Evolutionary conservation across 2,113 vertebrate species (phyloP).

Genomic region (Pardalotus punctatus): DNA sequence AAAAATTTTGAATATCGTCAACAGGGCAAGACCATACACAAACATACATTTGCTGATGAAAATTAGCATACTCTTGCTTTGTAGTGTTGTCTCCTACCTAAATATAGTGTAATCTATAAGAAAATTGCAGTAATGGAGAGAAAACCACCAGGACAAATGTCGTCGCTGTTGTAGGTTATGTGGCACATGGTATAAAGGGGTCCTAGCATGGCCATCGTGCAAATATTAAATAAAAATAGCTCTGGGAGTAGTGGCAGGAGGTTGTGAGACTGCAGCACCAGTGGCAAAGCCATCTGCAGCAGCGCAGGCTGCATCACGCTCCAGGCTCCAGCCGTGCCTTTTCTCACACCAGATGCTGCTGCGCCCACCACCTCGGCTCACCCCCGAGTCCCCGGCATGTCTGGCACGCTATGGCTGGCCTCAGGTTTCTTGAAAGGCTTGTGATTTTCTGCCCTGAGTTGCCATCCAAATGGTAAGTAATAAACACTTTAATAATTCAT

Average conservation of each 20-base stretch:
- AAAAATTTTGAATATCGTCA: not conserved
- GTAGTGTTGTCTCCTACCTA: not conserved
- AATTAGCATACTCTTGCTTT: not conserved
- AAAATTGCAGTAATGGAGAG: not conserved
- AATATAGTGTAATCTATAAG: not conserved
- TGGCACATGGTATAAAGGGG: not conserved
- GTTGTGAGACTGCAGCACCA: not conserved
- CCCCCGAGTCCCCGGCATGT: not conserved
- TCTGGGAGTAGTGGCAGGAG: not conserved
- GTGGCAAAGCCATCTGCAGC: conserved; percentile 12
- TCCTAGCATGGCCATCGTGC: not conserved
- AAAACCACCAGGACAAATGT: not conserved
- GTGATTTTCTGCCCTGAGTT: conserved; percentile 5
- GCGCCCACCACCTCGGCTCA: not conserved
- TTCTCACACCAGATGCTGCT: conserved; percentile 33
- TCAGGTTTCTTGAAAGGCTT: conserved; percentile 15
- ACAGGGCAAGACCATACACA: not conserved
- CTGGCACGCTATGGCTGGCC: not conserved
- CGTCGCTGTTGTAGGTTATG: not conserved
- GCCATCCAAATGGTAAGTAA: conserved; percentile 58
- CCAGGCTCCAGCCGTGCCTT: conserved; percentile 5
- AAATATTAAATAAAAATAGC: not conserved
- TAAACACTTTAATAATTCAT: conserved; percentile 59
- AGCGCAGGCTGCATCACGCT: not conserved
- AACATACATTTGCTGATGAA: not conserved